These are phyloP conservation scores for Marmota monax DNA, from an alignment of 2,113 vertebrate species.

Conservation along the genomic window DNA sequence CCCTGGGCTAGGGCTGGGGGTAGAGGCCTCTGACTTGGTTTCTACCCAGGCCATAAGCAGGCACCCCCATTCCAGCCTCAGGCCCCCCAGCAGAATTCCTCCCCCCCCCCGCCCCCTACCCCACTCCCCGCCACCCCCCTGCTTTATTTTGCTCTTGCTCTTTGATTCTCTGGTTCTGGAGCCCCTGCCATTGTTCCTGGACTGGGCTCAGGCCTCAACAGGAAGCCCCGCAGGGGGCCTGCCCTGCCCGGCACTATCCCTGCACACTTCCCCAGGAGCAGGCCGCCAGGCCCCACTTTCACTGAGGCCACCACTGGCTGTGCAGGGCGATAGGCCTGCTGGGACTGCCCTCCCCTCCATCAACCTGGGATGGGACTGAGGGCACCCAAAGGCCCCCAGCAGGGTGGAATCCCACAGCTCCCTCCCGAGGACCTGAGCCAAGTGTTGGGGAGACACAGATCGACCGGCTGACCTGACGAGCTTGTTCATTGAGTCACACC, in stretches of 20 bases:
- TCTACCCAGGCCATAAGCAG: background rate
- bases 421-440: background rate
- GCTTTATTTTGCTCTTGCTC: constrained; percentile 62
- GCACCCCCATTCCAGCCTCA: background rate
- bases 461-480: background rate
- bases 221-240: constrained; percentile 70
- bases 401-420: background rate
- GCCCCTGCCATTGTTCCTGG: constrained; percentile 71
- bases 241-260: background rate
- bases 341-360: background rate
- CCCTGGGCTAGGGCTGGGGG: background rate
- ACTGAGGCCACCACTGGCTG: constrained; percentile 42
- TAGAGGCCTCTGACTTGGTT: background rate
- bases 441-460: background rate
- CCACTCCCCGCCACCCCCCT: background rate
- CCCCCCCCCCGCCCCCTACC: background rate
- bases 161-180: constrained; percentile 69
- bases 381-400: background rate
- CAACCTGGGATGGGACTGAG: background rate
- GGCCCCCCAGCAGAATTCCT: constrained; percentile 5
- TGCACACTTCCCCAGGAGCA: constrained; percentile 54
- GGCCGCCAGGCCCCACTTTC: constrained; percentile 72
- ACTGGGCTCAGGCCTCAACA: constrained; percentile 46
- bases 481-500: background rate
- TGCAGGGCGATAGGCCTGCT: background rate